phyloP scores from a whole-genome alignment of 2,888 invertebrate genomes.

The Panorpa germanica region DNA sequence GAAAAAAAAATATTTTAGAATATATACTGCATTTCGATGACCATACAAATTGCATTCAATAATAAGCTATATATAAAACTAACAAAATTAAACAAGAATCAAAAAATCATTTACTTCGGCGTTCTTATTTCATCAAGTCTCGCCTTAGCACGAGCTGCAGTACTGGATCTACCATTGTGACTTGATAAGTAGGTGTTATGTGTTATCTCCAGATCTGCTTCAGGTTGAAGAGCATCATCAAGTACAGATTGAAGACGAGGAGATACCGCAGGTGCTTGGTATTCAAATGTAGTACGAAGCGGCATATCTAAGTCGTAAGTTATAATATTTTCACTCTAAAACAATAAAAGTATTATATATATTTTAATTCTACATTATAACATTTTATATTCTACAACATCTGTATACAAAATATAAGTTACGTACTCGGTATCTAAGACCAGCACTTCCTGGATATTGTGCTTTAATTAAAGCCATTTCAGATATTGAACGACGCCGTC shows the following conservation, averaged over 20 bases:
- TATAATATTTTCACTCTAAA: constrained; percentile 22
- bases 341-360: constrained; percentile 1
- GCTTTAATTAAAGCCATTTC: constrained; percentile 32
- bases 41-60: too few relatives aligned
- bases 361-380: constrained; percentile 2
- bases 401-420: neutral
- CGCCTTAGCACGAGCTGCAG: too few relatives aligned
- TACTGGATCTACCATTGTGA: too few relatives aligned
- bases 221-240: constrained; percentile 25
- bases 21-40: too few relatives aligned
- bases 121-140: too few relatives aligned
- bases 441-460: constrained; percentile 16
- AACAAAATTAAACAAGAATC: too few relatives aligned
- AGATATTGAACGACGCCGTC: constrained; percentile 40
- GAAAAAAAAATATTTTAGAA: too few relatives aligned
- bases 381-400: neutral
- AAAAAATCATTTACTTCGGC: too few relatives aligned
- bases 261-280: constrained; percentile 23
- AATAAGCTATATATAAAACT: too few relatives aligned
- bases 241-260: constrained; percentile 24
- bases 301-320: constrained; percentile 25
- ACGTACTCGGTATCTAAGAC: constrained; percentile 21
- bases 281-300: constrained; percentile 25
- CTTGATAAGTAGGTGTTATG: too few relatives aligned
- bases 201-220: constrained; percentile 25